A percentile compares a stretch with the other conserved stretches of the same genome.
Conservation (phyloP, 2,113 vertebrate genomes). For the Antechinus stuartii region DNA sequence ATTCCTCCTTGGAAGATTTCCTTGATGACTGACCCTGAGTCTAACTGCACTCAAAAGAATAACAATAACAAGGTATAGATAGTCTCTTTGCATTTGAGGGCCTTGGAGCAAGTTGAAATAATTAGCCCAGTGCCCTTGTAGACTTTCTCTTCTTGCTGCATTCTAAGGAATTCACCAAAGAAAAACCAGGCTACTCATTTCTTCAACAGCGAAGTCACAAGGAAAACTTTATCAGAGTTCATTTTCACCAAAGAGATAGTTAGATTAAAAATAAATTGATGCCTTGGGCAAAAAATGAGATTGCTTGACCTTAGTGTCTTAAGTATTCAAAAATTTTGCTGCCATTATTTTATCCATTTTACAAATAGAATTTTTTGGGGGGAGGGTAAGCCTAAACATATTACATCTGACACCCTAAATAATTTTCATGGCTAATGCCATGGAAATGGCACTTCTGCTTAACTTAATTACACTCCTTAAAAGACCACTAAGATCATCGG, state of each 20-base stretch:
- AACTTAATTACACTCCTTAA: neutral
- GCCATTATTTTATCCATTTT: neutral
- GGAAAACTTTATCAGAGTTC: neutral
- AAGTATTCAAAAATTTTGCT: neutral
- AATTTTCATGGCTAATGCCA: neutral
- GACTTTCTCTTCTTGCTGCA: neutral
- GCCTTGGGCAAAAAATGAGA: neutral
- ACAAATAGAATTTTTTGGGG: neutral
- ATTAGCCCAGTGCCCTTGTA: conserved; percentile 2
- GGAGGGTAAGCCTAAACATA: neutral
- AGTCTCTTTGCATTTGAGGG: neutral
- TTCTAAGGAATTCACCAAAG: conserved; percentile 10
- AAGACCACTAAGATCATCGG: neutral
- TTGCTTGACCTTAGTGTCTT: neutral
- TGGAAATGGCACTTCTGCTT: neutral
- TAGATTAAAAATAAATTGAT: conserved; percentile 41
- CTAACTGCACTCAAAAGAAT: neutral
- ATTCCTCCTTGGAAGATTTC: neutral
- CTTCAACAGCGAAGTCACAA: neutral
- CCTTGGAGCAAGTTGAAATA: conserved; percentile 19
- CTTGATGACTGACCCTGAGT: neutral
- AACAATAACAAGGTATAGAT: neutral
- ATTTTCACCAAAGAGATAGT: neutral
- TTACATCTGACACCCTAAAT: neutral
- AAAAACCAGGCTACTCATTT: neutral